Percentiles rank a stretch among this genome's conserved stretches.
phyloP scores from a whole-genome alignment of 92 coral and sea anemone species.

The Porites cylindrica region DNA sequence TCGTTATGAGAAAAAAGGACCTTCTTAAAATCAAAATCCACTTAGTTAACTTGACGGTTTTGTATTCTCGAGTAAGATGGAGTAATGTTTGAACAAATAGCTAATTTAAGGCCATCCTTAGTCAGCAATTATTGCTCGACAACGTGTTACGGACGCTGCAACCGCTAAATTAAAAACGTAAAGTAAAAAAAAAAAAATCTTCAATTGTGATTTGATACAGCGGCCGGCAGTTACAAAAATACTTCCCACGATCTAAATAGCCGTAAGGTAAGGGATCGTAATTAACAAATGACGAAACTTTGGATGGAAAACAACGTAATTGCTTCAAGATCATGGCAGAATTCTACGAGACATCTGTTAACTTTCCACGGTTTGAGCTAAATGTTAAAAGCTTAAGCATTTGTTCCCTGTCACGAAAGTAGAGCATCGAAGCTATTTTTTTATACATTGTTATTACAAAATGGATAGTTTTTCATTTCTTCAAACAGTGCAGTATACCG shows the following conservation, averaged over 20 bases:
- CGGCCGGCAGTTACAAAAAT: background rate
- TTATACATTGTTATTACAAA: too few species aligned
- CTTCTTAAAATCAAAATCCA: background rate
- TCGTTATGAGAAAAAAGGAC: too few species aligned
- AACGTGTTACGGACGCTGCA: too few species aligned
- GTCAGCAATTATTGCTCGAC: too few species aligned
- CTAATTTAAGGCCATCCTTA: too few species aligned
- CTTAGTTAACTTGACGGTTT: background rate
- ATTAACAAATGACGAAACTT: background rate
- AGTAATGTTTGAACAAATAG: background rate
- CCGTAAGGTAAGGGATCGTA: background rate
- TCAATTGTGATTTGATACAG: background rate
- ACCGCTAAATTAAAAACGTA: too few species aligned
- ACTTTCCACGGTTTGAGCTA: too few species aligned
- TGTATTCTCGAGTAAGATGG: background rate
- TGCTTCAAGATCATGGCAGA: background rate
- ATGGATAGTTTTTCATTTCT: too few species aligned
- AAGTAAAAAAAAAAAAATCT: background rate
- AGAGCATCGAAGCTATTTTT: too few species aligned
- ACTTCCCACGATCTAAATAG: background rate
- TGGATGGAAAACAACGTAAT: background rate
- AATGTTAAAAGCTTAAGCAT: too few species aligned
- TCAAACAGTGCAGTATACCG: too few species aligned
- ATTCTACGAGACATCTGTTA: background rate
- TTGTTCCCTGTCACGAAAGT: too few species aligned